These are phyloP conservation scores for Trichopoda pennipes DNA, from an alignment of 2,888 invertebrate species.

Conservation along the genomic window DNA sequence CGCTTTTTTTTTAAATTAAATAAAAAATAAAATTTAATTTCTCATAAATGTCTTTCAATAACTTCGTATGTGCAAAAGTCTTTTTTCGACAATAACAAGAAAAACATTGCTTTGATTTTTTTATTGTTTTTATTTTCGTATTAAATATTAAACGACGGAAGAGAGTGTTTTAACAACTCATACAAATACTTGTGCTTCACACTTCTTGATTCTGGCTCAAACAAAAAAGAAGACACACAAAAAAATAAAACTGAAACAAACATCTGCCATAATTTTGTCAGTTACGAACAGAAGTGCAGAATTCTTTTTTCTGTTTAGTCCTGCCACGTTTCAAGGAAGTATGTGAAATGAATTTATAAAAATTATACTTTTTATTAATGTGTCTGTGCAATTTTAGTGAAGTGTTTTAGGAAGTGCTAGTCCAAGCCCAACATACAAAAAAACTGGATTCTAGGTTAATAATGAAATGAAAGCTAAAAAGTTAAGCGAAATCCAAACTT, in stretches of 20 bases:
- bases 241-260: conserved; percentile 9
- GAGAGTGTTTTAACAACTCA: conserved; percentile 58
- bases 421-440: too few relatives aligned
- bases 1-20: not conserved
- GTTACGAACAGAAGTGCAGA: conserved; percentile 12
- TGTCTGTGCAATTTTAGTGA: not conserved
- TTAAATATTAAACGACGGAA: conserved; percentile 47
- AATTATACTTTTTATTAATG: conserved; percentile 13
- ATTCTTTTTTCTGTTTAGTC: conserved; percentile 26
- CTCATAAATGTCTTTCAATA: conserved; percentile 29
- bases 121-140: conserved; percentile 3
- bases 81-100: conserved; percentile 12
- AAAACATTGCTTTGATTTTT: not conserved
- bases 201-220: conserved; percentile 9
- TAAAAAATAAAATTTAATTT: conserved; percentile 26
- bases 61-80: not conserved
- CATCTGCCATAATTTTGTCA: conserved; percentile 51
- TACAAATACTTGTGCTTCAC: conserved; percentile 20
- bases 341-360: conserved; percentile 56
- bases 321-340: conserved; percentile 53
- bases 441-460: too few relatives aligned
- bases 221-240: not conserved
- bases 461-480: too few relatives aligned
- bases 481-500: too few relatives aligned
- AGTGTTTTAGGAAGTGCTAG: too few relatives aligned